Conservation (phyloP, 2,113 vertebrate species). For the Nerophis ophidion region DNA sequence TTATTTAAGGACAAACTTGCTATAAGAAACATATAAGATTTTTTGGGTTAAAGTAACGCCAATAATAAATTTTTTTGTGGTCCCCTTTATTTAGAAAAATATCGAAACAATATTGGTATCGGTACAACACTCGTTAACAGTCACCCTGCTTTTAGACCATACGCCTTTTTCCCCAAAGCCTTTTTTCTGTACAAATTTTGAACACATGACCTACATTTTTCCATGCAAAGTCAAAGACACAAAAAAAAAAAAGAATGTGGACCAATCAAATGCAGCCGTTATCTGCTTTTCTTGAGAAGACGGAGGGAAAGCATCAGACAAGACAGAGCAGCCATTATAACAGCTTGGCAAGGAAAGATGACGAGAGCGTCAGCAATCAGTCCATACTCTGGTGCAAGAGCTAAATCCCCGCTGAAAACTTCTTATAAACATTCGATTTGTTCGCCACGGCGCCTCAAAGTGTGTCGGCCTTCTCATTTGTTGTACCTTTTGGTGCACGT, state of each 20-base stretch:
- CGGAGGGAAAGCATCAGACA: slow-evolving; percentile 43
- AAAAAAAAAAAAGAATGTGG: slow-evolving; percentile 14
- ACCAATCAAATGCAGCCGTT: slow-evolving; percentile 44
- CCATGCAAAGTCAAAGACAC: slow-evolving; percentile 42
- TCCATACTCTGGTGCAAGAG: slow-evolving; percentile 65
- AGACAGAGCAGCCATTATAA: slow-evolving; percentile 55
- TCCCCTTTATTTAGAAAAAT: no score
- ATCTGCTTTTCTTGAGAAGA: slow-evolving; percentile 52
- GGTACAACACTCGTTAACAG: no score
- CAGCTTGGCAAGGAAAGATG: slow-evolving; percentile 51
- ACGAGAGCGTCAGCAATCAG: slow-evolving; percentile 61
- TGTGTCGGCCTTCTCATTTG: neutral
- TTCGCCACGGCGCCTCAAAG: slow-evolving; percentile 26
- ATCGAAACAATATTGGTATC: no score
- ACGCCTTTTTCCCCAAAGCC: neutral
- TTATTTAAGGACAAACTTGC: no score
- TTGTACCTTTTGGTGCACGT: neutral
- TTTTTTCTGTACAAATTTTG: slow-evolving; percentile 16
- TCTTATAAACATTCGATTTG: slow-evolving; percentile 65
- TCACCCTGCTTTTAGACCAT: neutral
- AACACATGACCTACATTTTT: slow-evolving; percentile 21
- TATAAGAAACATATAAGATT: no score
- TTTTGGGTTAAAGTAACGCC: no score
- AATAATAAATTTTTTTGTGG: no score
- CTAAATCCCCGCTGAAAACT: slow-evolving; percentile 63